These are phyloP conservation scores for Verasper variegatus DNA, from an alignment of 2,113 vertebrate genomes.

Conservation along the genomic window DNA sequence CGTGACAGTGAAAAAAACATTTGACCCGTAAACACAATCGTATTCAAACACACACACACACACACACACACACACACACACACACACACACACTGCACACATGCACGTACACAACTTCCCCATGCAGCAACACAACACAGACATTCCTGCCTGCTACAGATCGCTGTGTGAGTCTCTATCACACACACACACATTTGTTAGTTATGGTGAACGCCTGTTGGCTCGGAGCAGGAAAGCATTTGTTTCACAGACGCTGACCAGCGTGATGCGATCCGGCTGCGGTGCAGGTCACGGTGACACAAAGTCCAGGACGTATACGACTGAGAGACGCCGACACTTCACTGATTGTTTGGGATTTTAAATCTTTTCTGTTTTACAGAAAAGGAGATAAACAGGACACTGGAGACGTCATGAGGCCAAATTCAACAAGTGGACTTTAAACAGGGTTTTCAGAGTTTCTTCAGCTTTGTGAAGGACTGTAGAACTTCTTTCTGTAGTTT, in stretches of 20 bases:
- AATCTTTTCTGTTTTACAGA: background rate
- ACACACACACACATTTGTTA: slow-evolving; percentile 24
- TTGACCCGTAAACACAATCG: background rate
- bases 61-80: too few relatives aligned
- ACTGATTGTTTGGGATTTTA: background rate
- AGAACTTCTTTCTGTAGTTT: too few relatives aligned
- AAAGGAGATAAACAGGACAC: background rate
- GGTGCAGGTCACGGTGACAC: slow-evolving; percentile 68
- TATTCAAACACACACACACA: too few relatives aligned
- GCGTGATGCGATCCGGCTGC: background rate
- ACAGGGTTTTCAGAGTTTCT: too few relatives aligned
- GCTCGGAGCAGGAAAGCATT: slow-evolving; percentile 54
- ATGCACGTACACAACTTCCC: background rate
- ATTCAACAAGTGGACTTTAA: too few relatives aligned
- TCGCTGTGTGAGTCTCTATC: background rate
- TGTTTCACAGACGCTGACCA: slow-evolving; percentile 22
- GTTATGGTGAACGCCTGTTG: slow-evolving; percentile 56
- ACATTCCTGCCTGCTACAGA: background rate
- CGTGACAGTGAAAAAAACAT: background rate
- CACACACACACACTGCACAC: too few relatives aligned
- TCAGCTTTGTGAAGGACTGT: too few relatives aligned
- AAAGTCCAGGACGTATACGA: background rate
- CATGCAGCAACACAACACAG: background rate
- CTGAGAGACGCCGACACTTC: background rate
- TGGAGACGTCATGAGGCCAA: too few relatives aligned